phyloP scores from a whole-genome alignment of 2,113 vertebrate species.

The Pedionomus torquatus region DNA sequence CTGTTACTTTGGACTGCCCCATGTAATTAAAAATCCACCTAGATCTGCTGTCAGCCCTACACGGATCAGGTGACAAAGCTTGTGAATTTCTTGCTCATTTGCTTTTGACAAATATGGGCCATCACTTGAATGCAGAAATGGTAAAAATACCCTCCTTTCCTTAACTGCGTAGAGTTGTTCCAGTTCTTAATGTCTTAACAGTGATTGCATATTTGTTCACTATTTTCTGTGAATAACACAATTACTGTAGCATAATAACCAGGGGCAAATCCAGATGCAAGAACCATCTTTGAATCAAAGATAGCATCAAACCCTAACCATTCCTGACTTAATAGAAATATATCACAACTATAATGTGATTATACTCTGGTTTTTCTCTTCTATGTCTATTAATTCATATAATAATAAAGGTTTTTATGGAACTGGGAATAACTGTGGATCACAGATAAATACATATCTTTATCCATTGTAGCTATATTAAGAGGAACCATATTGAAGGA shows the following conservation, averaged over 20 bases:
- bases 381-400: background rate
- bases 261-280: background rate
- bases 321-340: background rate
- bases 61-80: background rate
- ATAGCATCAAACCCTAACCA: background rate
- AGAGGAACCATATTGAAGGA: background rate
- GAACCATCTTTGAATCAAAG: background rate
- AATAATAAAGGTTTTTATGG: background rate
- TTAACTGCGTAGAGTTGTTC: background rate
- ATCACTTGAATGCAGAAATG: background rate
- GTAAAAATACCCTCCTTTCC: background rate
- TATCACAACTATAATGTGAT: background rate
- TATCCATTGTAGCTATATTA: background rate
- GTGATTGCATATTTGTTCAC: background rate
- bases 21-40: background rate
- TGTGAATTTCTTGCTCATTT: background rate
- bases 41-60: background rate
- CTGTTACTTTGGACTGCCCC: background rate
- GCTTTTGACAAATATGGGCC: background rate
- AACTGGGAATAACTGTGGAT: background rate
- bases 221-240: background rate
- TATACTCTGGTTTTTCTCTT: background rate
- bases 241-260: background rate
- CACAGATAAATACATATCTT: background rate
- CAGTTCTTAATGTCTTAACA: background rate